Evolutionary conservation across 2,797 vertebrate species (phyloP), one percentile per base, ranked within the genome.

Genomic region (Picus viridis): DNA sequence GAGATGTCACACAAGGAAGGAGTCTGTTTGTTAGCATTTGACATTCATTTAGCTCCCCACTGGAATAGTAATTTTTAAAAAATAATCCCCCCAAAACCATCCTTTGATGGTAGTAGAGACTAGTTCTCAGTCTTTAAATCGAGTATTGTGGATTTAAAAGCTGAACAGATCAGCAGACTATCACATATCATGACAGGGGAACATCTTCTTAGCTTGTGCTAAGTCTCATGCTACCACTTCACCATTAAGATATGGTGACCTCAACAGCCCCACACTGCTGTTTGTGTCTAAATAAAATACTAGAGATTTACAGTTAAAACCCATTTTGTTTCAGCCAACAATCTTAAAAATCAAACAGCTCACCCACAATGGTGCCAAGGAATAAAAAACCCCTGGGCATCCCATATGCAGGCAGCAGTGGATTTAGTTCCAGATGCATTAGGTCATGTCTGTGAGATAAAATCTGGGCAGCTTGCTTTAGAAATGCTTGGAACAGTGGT

Each of bases 91-190:
- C 49, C 49, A 24, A 69, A 94, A 76, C 36, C 56, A 64, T 57
- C 83, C 56, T 69, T 92, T 91, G 83, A 58, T 0, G 4, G 82
- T 45, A 74, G 61, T 34, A 56, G 45, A 69, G 49, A 90, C 67
- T 90, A 88, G 15, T 89, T 95, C 96, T 91, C 49, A 47, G 83
- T 53, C 6, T 72, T 78, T 83, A 56, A 96, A 93, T 93, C 53
- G 68, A 89, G 53, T 32, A 83, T 90, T 93, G 90, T 78, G 69
- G 86, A 92, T 92, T 91, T 94, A 83, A 85, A 69, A 75, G 15
- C 73, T 86, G 84, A 75, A 68, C 92, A 90, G 78, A 95, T 91
- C 90, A 95, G 87, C 65, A 91, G 75, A 63, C 43, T 94, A 62
- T 89, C 69, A 54, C 68, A 89, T 59, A 81, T 83, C 79, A 86